Percentiles rank a stretch among this genome's conserved stretches.
These are phyloP conservation scores for Albula glossodonta DNA, from an alignment of 2,113 vertebrate species.

Conservation along the genomic window DNA sequence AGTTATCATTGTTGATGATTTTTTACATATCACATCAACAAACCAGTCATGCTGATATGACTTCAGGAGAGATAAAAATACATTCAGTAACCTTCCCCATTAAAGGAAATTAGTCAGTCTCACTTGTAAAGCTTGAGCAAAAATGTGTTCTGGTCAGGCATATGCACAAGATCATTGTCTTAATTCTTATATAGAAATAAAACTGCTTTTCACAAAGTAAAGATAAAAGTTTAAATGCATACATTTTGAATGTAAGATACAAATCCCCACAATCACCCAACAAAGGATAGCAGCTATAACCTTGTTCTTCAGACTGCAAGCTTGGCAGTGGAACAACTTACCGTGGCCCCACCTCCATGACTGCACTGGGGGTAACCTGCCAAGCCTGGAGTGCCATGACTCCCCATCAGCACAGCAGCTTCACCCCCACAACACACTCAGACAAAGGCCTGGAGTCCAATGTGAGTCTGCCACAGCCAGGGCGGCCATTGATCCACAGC, in stretches of 20 bases:
- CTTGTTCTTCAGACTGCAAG: conserved; percentile 77
- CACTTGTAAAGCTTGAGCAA: no score
- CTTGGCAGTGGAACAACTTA: conserved; percentile 72
- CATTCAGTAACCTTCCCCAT: no score
- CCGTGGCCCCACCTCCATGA: conserved; percentile 78
- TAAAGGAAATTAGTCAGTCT: no score
- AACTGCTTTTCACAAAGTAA: no score
- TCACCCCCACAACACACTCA: conserved; percentile 78
- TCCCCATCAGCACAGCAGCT: conserved; percentile 78
- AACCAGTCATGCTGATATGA: no score
- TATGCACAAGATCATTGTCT: not conserved
- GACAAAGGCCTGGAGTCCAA: conserved; percentile 79
- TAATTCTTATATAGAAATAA: no score
- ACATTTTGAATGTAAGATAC: no score
- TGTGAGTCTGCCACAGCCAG: conserved; percentile 61
- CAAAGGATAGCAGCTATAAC: not conserved
- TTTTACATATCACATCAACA: no score
- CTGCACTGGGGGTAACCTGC: conserved; percentile 74
- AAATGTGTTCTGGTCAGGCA: not conserved
- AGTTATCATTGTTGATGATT: no score
- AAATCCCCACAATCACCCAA: no score
- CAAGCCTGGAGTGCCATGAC: conserved; percentile 82
- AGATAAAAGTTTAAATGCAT: no score
- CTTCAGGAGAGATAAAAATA: no score
- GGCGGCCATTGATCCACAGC: not conserved